phyloP scores from a whole-genome alignment of 2,888 invertebrate species.

The Brenthis ino region DNA sequence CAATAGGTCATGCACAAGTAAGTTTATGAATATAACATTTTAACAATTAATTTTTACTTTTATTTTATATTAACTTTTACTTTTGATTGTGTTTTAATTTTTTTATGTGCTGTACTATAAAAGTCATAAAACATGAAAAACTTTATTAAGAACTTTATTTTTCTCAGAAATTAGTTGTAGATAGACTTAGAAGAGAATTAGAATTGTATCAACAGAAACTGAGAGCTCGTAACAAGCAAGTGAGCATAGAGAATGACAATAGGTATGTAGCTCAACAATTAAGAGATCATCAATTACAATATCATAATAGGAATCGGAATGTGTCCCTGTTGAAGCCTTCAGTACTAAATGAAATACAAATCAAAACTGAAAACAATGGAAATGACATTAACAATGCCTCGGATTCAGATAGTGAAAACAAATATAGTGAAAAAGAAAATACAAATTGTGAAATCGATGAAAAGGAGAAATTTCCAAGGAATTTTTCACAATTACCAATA shows the following conservation, averaged over 20 bases:
- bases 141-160: too few relatives aligned
- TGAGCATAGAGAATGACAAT: slow-evolving; percentile 72
- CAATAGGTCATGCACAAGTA: slow-evolving; percentile 83
- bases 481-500: slow-evolving; percentile 55
- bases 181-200: slow-evolving; percentile 80
- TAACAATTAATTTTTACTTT: not conserved
- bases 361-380: slow-evolving; percentile 66
- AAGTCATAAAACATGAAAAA: too few relatives aligned
- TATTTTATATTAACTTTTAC: not conserved
- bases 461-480: slow-evolving; percentile 61
- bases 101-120: too few relatives aligned
- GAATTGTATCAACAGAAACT: slow-evolving; percentile 78
- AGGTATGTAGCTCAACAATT: slow-evolving; percentile 73
- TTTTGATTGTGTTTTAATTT: not conserved
- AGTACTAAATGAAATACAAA: slow-evolving; percentile 73
- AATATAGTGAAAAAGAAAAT: slow-evolving; percentile 68
- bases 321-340: slow-evolving; percentile 74
- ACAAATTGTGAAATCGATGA: slow-evolving; percentile 64
- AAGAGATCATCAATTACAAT: slow-evolving; percentile 70
- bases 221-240: slow-evolving; percentile 69
- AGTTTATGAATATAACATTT: slow-evolving; percentile 46
- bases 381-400: slow-evolving; percentile 60
- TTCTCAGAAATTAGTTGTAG: slow-evolving; percentile 79
- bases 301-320: slow-evolving; percentile 60
- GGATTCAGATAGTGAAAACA: slow-evolving; percentile 67